Base-by-base conservation (phyloP, 1,140 invertebrate species). In the Euglossa dilemma region DNA sequence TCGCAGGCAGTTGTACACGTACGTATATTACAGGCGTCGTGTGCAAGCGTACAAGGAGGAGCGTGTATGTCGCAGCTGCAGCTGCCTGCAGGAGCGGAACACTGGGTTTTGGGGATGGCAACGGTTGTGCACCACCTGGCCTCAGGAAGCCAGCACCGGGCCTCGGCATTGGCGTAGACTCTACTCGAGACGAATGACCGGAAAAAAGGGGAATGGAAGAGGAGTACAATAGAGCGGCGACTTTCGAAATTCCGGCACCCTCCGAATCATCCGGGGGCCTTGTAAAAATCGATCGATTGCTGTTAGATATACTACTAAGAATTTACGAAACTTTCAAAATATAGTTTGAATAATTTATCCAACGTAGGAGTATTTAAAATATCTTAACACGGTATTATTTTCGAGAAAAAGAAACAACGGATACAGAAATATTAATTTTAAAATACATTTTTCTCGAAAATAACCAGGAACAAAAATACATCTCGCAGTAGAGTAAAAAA, bases 51-150 rank as follows among this genome's bases (percentile, higher is more conserved):
- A 56, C 66, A 36, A 69, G 64, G 2, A 72, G 50, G 73, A 85
- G 85, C 69, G 72, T 87, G 67, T 79, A 84, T 73, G 85, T 87
- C 87, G 86, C 89, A 89, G 90, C 82, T 92, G 91, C 91, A 92
- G 91, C 91, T 92, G 89, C 85, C 85, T 89, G 85, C 83, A 89
- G 73, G 56, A 85, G 86, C 89, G 85, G 89, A 90, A 91, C 90
- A 90, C 87, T 88, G 89, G 86, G 88, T 88, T 90, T 89, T 89
- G 83, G 92, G 92, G 92, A 91, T 92, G 89, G 91, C 92, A 93
- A 93, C 92, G 92, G 93, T 93, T 92, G 92, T 86, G 90, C 90
- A 91, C 93, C 93, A 94, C 93, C 93, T 94, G 93, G 93, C 92
- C 91, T 88, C 86, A 82, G 84, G 85, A 88, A 91, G 86, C 89